These are phyloP conservation scores for Epinephelus moara DNA, from an alignment of 2,113 vertebrate species.

Conservation along the genomic window DNA sequence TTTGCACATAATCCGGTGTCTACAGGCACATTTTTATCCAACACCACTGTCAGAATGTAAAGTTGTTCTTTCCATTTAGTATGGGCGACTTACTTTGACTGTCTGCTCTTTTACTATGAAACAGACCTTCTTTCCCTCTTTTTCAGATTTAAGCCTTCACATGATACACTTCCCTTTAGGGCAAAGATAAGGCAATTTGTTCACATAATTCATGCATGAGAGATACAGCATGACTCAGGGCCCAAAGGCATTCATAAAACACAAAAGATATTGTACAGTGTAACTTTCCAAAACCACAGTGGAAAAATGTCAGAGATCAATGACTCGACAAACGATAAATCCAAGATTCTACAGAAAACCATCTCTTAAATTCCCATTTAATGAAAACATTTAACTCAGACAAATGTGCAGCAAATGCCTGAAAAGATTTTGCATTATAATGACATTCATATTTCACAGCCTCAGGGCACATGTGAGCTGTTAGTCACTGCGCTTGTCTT, in stretches of 20 bases:
- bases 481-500: background rate
- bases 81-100: too few relatives aligned
- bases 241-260: constrained; percentile 50
- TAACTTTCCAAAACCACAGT: constrained; percentile 9
- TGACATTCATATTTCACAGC: background rate
- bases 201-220: constrained; percentile 53
- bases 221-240: constrained; percentile 49
- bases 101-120: too few relatives aligned
- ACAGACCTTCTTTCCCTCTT: background rate
- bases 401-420: background rate
- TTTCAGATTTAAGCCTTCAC: constrained; percentile 24
- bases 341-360: background rate
- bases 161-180: constrained; percentile 38
- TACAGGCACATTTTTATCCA: background rate
- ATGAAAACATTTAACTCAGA: background rate
- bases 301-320: constrained; percentile 18
- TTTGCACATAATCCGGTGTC: background rate
- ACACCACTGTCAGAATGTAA: too few relatives aligned
- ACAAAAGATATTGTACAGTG: constrained; percentile 17
- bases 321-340: constrained; percentile 16
- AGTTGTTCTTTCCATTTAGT: too few relatives aligned
- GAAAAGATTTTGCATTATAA: background rate
- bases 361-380: background rate
- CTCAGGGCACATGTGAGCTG: background rate
- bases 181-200: constrained; percentile 39